Base-by-base conservation (phyloP, 2,113 vertebrate species). In the Nibea albiflora region DNA sequence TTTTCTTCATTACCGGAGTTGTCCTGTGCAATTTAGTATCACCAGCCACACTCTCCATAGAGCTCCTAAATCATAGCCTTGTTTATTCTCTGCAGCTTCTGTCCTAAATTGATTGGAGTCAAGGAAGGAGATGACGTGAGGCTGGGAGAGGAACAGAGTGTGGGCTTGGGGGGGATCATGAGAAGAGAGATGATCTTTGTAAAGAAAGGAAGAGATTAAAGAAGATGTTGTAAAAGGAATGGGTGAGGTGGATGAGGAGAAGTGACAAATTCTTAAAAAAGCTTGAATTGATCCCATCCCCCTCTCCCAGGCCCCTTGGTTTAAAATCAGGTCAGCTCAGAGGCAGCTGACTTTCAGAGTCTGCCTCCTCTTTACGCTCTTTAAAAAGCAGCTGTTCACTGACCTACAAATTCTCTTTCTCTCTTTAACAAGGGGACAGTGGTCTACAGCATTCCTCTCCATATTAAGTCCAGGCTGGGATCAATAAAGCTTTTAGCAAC, bases 311-410 rank as follows among this genome's bases (percentile, higher is more conserved):
- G 28, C 67, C 68, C 58, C 47, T 28, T 22, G 46, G 31, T 66
- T 39, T 39, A 31, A 74, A 90, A 82, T 4, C 71, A 84, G 83
- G 81, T 89, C 76, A 76, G 31, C 28, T 24, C 53, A 73, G 76
- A 73, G 19, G 20, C 76, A 16, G 80, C 50, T 74, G 49, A 44
- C 50, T 81, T 56, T 16, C 17, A 69, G 50, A 72, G 61, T 10
- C 44, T 46, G 12, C 10, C 44, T 54, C 39, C 49, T 69, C 12
- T 2, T 26, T 57, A 14, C 54, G 11, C 62, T 73, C 47, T 60
- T 46, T 57, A 39, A 73, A 58, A 60, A 57, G 14, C 39, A 71
- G 56, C 28, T 56, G 24, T 66, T 82, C 49, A 52, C 72, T 84
- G 76, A 90, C 19, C 75, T 70, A 80, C 54, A 85, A 63, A 76